Conservation (phyloP, 2,888 invertebrate species). For the Venustoraphidia nigricollis region DNA sequence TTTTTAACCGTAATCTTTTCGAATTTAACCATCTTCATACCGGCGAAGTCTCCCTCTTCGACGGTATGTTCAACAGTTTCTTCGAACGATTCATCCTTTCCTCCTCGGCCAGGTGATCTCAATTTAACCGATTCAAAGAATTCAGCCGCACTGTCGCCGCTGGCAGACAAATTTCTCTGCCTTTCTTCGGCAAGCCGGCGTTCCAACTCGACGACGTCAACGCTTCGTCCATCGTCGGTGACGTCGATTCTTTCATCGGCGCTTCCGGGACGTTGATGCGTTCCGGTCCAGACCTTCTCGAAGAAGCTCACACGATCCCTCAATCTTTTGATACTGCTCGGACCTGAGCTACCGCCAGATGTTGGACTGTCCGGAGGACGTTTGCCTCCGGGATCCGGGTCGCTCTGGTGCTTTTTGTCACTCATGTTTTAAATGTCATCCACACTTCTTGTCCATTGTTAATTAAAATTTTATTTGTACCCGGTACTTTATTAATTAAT, state of each 20-base stretch:
- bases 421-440: constrained; percentile 10
- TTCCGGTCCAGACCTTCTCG: constrained; percentile 60
- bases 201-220: constrained; percentile 44
- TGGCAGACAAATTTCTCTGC: constrained; percentile 33
- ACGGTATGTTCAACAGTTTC: constrained; percentile 34
- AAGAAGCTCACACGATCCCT: constrained; percentile 64
- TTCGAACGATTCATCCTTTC: constrained; percentile 20
- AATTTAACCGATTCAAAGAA: constrained; percentile 43
- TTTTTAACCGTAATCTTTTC: constrained; percentile 53
- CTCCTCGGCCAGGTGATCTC: constrained; percentile 25
- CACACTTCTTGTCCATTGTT: background rate
- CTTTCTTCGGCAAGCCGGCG: constrained; percentile 39
- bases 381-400: constrained; percentile 22
- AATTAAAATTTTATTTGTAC: too few relatives aligned
- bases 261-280: constrained; percentile 21
- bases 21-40: constrained; percentile 54
- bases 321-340: constrained; percentile 34
- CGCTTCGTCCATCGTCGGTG: constrained; percentile 19
- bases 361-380: constrained; percentile 18
- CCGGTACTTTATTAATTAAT: too few relatives aligned
- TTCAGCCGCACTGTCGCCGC: constrained; percentile 18
- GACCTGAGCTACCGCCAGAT: constrained; percentile 22
- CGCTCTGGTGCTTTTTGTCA: constrained; percentile 10
- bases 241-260: constrained; percentile 27
- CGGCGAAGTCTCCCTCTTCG: constrained; percentile 47